Evolutionary conservation across 2,113 vertebrate species (phyloP).

Genomic region (Oenanthe melanoleuca): DNA sequence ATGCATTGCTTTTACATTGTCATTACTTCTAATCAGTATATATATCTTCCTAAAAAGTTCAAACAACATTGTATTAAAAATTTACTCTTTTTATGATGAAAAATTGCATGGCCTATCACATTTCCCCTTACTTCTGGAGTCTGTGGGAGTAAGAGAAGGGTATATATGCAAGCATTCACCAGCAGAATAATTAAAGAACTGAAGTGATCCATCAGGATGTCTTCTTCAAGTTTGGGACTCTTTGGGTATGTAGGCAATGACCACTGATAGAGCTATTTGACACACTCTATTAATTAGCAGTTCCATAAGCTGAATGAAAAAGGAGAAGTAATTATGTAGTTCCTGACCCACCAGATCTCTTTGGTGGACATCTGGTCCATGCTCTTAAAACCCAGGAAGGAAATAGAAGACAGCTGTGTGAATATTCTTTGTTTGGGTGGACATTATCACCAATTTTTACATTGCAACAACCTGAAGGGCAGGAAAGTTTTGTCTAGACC

Average conservation of each 20-base stretch:
- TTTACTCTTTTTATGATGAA: not conserved
- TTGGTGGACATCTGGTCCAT: conserved; percentile 84
- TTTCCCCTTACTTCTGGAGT: not conserved
- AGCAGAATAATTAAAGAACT: conserved; percentile 64
- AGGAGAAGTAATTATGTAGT: conserved; percentile 77
- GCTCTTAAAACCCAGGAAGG: conserved; percentile 78
- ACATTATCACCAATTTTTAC: not conserved
- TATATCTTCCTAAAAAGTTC: not conserved
- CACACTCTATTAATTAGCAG: conserved; percentile 78
- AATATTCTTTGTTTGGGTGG: conserved; percentile 41
- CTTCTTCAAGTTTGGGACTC: conserved; percentile 81
- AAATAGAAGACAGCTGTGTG: conserved; percentile 76
- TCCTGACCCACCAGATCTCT: conserved; percentile 78
- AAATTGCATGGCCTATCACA: not conserved
- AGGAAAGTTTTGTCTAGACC: not conserved
- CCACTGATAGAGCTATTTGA: conserved; percentile 80
- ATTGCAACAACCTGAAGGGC: not conserved
- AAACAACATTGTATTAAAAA: not conserved
- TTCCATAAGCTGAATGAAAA: conserved; percentile 80
- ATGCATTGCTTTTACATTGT: not conserved
- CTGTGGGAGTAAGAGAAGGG: not conserved
- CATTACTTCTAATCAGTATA: not conserved
- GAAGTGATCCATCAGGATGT: conserved; percentile 83
- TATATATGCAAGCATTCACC: not conserved
- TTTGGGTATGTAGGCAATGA: conserved; percentile 84